phyloP scores from a whole-genome alignment of 1,140 invertebrate species.

The Paraescarpia echinospica region DNA sequence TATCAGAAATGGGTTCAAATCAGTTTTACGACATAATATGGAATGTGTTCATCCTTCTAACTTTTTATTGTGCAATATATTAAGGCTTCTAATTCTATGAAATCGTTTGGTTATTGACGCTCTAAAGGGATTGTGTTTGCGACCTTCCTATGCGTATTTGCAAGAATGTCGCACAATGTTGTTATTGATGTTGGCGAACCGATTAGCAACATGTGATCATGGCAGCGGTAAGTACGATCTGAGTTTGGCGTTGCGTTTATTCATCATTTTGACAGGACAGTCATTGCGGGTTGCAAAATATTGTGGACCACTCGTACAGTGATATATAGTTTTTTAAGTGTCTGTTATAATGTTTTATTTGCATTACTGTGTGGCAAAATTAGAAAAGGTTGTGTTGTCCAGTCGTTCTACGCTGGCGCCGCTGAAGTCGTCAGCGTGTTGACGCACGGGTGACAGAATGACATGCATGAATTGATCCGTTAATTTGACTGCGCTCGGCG shows the following conservation, averaged over 20 bases:
- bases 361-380: not conserved
- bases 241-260: constrained; percentile 4
- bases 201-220: not conserved
- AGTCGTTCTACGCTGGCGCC: not conserved
- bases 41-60: not conserved
- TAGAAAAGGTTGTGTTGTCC: not conserved
- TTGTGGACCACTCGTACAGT: not conserved
- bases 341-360: not conserved
- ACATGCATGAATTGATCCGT: constrained; percentile 1
- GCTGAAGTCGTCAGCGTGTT: not conserved
- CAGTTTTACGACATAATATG: constrained; percentile 1
- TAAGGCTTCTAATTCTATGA: not conserved
- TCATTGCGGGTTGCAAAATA: not conserved
- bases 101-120: not conserved
- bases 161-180: not conserved
- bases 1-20: not conserved
- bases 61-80: not conserved
- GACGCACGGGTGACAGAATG: constrained; percentile 3
- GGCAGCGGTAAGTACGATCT: constrained; percentile 3
- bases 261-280: not conserved
- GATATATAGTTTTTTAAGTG: not conserved
- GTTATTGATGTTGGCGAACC: not conserved
- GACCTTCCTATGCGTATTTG: not conserved
- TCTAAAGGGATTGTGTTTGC: not conserved
- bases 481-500: not conserved